Percentiles rank a stretch among this genome's conserved stretches.
Conservation (phyloP, 2,888 invertebrate species). For the Schrankia costaestrigalis region DNA sequence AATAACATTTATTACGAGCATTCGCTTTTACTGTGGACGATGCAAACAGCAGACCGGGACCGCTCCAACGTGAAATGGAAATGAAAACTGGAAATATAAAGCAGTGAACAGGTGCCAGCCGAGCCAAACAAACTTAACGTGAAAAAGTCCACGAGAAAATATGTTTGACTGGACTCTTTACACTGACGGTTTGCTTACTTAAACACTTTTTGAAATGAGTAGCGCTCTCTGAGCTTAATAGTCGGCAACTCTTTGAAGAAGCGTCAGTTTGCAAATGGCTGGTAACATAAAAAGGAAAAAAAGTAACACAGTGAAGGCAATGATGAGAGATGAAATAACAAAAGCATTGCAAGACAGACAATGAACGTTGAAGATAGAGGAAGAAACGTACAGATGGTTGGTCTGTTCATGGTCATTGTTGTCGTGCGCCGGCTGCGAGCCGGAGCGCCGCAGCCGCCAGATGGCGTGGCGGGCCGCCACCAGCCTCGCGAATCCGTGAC, state of each 20-base stretch:
- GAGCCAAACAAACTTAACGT: conserved; percentile 52
- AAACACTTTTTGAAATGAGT: conserved; percentile 33
- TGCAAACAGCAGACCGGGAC: conserved; percentile 45
- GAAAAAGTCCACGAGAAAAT: conserved; percentile 44
- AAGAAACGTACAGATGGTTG: conserved; percentile 79
- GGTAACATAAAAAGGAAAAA: conserved; percentile 6
- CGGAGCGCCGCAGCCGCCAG: conserved; percentile 83
- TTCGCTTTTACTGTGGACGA: conserved; percentile 46
- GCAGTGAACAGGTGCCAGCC: conserved; percentile 51
- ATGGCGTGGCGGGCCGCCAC: conserved; percentile 87
- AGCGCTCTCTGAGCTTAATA: conserved; percentile 34
- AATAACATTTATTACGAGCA: conserved; percentile 70
- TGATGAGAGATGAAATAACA: conserved; percentile 27
- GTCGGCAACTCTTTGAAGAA: conserved; percentile 14
- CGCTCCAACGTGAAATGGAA: conserved; percentile 44
- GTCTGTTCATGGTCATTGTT: conserved; percentile 77
- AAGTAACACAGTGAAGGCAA: conserved; percentile 20
- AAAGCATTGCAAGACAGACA: conserved; percentile 43
- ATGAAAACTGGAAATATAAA: conserved; percentile 56
- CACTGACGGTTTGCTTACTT: conserved; percentile 41
- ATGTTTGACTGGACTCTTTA: conserved; percentile 47
- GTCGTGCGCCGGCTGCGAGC: conserved; percentile 75
- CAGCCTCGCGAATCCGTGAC: conserved; percentile 85
- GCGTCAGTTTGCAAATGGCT: conserved; percentile 2
- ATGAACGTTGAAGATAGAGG: conserved; percentile 56